Evolutionary conservation across 1,140 invertebrate species (phyloP).

Genomic region (Pseudomyrmex gracilis): DNA sequence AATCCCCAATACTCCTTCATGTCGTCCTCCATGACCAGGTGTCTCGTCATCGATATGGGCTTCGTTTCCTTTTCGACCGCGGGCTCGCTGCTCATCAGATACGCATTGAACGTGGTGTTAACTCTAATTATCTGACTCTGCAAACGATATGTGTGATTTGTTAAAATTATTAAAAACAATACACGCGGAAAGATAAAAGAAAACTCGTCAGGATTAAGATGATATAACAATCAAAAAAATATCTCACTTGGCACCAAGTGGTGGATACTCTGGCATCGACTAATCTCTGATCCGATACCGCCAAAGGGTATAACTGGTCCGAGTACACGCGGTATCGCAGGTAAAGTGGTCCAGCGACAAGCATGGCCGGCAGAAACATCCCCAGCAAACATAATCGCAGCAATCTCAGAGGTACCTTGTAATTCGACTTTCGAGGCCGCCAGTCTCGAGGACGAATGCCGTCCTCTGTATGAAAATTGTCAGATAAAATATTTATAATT

Average conservation of each 20-base stretch:
- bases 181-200: neutral
- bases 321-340: slow-evolving; percentile 89
- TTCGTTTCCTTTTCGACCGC: slow-evolving; percentile 85
- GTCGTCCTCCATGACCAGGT: slow-evolving; percentile 90
- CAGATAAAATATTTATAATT: neutral
- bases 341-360: slow-evolving; percentile 89
- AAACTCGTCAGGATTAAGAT: neutral
- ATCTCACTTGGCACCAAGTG: slow-evolving; percentile 91
- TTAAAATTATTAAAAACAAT: neutral
- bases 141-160: slow-evolving; percentile 24
- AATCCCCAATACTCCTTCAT: slow-evolving; percentile 95
- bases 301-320: slow-evolving; percentile 89
- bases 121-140: slow-evolving; percentile 90
- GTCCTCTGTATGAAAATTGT: slow-evolving; percentile 67
- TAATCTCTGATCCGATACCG: slow-evolving; percentile 91
- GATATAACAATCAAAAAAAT: neutral
- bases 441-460: slow-evolving; percentile 74
- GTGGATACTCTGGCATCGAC: slow-evolving; percentile 91
- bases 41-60: slow-evolving; percentile 89
- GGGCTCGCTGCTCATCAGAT: slow-evolving; percentile 88
- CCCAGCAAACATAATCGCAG: slow-evolving; percentile 88
- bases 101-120: slow-evolving; percentile 92
- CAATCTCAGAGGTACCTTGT: slow-evolving; percentile 87
- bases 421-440: slow-evolving; percentile 84
- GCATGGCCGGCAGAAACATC: slow-evolving; percentile 88